These are phyloP conservation scores for Allygus modestus DNA, from an alignment of 2,888 invertebrate genomes.

Conservation along the genomic window DNA sequence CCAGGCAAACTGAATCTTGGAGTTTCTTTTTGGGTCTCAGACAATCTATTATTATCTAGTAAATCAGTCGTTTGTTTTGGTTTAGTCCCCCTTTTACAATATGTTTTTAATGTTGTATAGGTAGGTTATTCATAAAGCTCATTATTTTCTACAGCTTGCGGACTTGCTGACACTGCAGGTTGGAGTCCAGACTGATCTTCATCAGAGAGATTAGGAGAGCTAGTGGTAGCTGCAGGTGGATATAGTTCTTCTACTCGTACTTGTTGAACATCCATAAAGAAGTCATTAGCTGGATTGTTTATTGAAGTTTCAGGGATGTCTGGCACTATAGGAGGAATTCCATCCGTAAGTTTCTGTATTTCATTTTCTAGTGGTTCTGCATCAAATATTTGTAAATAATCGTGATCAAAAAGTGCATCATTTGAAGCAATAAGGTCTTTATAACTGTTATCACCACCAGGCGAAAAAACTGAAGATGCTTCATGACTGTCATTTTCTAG, in stretches of 20 bases:
- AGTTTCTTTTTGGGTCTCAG: too few species aligned
- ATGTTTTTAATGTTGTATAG: background rate
- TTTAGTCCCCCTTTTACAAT: background rate
- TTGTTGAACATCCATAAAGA: background rate
- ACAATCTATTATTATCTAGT: too few species aligned
- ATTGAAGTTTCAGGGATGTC: background rate
- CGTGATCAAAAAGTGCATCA: constrained; percentile 30
- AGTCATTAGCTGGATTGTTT: background rate
- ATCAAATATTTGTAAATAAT: constrained; percentile 32
- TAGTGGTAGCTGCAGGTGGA: background rate
- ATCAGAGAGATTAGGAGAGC: background rate
- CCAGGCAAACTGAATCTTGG: background rate
- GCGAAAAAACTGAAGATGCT: background rate
- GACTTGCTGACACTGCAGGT: background rate
- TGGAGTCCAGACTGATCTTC: background rate
- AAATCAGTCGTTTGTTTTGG: too few species aligned
- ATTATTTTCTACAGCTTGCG: background rate
- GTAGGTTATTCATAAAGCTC: too few species aligned
- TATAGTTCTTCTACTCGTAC: background rate
- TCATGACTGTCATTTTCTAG: constrained; percentile 11
- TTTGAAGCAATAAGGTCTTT: background rate
- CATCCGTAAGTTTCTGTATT: too few species aligned
- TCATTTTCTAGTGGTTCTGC: background rate
- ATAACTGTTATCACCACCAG: background rate
- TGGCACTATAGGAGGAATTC: background rate